phyloP scores from a whole-genome alignment of 2,888 invertebrate species.

The Trisateles emortualis region DNA sequence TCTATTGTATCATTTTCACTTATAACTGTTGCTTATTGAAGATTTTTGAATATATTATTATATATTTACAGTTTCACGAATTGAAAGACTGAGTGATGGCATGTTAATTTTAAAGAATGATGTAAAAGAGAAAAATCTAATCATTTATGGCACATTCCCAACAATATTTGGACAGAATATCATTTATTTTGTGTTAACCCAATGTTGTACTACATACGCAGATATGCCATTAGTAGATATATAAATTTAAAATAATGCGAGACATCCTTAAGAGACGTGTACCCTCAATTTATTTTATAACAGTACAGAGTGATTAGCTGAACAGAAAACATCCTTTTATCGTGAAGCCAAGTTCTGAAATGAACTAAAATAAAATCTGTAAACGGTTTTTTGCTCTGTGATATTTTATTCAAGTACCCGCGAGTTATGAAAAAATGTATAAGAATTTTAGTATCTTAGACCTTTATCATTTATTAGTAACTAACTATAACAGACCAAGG shows the following conservation, averaged over 20 bases:
- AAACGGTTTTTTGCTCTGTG: too few species aligned
- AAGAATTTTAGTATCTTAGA: too few species aligned
- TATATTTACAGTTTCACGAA: slow-evolving; percentile 69
- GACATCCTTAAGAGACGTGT: too few species aligned
- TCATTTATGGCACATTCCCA: slow-evolving; percentile 65
- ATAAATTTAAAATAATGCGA: slow-evolving; percentile 28
- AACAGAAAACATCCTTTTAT: too few species aligned
- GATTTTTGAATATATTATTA: slow-evolving; percentile 64
- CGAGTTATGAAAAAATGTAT: too few species aligned
- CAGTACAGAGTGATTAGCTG: too few species aligned
- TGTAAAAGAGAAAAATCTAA: slow-evolving; percentile 39
- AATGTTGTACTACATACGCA: slow-evolving; percentile 31
- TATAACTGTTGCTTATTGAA: slow-evolving; percentile 65
- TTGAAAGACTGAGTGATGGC: slow-evolving; percentile 81
- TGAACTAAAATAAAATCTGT: too few species aligned
- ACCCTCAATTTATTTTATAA: too few species aligned
- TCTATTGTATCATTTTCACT: slow-evolving; percentile 60
- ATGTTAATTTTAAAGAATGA: slow-evolving; percentile 65
- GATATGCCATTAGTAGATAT: slow-evolving; percentile 40
- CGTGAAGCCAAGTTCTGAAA: too few species aligned
- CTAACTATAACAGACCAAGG: too few species aligned
- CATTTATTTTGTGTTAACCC: slow-evolving; percentile 40
- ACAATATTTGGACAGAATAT: slow-evolving; percentile 38
- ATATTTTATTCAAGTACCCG: too few species aligned
- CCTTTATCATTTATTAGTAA: too few species aligned